Conservation (phyloP, 2,113 vertebrate species). For the Melanerpes formicivorus region DNA sequence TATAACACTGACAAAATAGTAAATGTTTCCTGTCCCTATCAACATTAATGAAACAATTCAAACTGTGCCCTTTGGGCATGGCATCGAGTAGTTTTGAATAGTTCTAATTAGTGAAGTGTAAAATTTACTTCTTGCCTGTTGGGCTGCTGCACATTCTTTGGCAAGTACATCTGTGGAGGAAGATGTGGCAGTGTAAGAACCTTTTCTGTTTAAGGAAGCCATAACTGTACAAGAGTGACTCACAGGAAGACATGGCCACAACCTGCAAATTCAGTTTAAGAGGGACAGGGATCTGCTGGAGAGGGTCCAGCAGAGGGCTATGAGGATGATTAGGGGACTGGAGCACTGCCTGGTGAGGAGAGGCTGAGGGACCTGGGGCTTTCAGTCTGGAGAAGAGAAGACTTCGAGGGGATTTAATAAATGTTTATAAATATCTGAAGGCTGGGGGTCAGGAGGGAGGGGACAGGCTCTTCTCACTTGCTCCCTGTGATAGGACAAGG, state of each 20-base stretch:
- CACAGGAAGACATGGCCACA: neutral
- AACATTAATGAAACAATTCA: neutral
- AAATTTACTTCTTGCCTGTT: neutral
- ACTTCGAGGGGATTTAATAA: too few relatives aligned
- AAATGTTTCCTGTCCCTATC: neutral
- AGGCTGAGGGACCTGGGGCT: too few relatives aligned
- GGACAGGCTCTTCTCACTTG: too few relatives aligned
- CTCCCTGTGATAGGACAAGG: too few relatives aligned
- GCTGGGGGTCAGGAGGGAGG: too few relatives aligned
- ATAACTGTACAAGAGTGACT: neutral
- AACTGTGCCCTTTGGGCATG: neutral
- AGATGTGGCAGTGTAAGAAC: neutral
- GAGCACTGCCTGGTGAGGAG: too few relatives aligned
- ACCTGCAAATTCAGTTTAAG: neutral
- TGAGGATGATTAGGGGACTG: too few relatives aligned
- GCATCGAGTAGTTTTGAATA: fast-evolving
- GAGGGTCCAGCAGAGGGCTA: too few relatives aligned
- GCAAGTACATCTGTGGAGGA: neutral
- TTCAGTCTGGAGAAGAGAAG: too few relatives aligned
- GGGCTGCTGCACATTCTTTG: neutral
- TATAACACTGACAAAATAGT: neutral
- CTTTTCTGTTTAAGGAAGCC: neutral
- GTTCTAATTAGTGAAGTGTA: neutral
- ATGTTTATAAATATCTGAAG: too few relatives aligned
- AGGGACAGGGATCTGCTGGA: too few relatives aligned